These are phyloP conservation scores for Anorthoa munda DNA, from an alignment of 2,888 invertebrate genomes.

Conservation along the genomic window DNA sequence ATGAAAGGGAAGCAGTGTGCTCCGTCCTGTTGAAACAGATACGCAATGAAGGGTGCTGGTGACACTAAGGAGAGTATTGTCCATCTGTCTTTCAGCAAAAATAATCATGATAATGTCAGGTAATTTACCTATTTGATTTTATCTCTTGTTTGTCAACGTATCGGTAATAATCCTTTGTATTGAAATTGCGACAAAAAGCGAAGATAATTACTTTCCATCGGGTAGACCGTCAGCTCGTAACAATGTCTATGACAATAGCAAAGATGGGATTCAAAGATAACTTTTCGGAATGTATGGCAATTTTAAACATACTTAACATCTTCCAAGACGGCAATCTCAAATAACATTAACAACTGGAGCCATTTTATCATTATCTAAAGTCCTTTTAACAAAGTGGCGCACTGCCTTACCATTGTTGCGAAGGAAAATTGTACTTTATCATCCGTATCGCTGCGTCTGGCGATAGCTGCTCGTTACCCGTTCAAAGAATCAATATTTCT, in stretches of 20 bases:
- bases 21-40: no score
- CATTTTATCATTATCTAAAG: neutral
- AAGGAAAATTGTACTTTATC: slow-evolving; percentile 2
- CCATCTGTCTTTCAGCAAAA: no score
- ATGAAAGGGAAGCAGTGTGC: no score
- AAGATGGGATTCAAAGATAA: neutral
- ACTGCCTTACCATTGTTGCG: slow-evolving; percentile 10
- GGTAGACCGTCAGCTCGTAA: neutral
- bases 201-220: neutral
- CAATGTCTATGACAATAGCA: no score
- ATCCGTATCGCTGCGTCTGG: slow-evolving; percentile 7
- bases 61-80: no score
- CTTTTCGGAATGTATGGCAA: neutral
- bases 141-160: neutral
- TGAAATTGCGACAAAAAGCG: neutral
- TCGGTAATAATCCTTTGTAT: neutral
- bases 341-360: neutral
- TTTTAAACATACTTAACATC: neutral
- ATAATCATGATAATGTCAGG: no score
- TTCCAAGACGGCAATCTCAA: slow-evolving; percentile 3
- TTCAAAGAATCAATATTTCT: neutral
- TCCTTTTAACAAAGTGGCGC: slow-evolving; percentile 2
- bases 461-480: slow-evolving; percentile 13
- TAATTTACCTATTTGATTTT: neutral
- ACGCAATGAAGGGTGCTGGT: no score